A percentile compares a stretch with the other conserved stretches of the same genome.
Evolutionary conservation across 2,113 vertebrate genomes (phyloP).

Genomic region (Symphodus melops): DNA sequence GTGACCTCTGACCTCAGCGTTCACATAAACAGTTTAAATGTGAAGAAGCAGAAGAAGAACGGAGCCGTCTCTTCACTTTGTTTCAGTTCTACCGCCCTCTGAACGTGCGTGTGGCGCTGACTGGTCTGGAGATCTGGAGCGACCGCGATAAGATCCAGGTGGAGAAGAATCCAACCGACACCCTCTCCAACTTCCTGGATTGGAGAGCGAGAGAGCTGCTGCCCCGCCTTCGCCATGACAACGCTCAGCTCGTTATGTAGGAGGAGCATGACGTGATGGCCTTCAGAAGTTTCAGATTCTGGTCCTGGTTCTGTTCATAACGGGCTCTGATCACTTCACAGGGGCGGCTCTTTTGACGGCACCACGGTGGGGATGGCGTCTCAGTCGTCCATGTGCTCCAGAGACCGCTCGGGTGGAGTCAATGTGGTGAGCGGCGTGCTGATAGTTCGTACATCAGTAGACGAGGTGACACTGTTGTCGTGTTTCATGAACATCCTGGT

Average conservation of each 20-base stretch:
- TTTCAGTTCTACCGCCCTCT: conserved; percentile 90
- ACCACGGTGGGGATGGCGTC: conserved; percentile 89
- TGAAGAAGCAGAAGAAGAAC: neutral
- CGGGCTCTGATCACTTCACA: conserved; percentile 38
- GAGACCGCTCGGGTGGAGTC: conserved; percentile 88
- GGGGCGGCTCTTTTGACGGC: conserved; percentile 84
- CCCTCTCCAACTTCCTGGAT: conserved; percentile 87
- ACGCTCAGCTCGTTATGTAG: conserved; percentile 93
- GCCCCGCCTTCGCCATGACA: conserved; percentile 89
- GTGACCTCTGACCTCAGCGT: neutral
- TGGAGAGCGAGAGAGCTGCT: conserved; percentile 89
- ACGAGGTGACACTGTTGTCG: too few relatives aligned
- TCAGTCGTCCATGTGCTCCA: conserved; percentile 92
- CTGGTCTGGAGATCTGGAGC: conserved; percentile 93
- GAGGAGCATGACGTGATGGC: neutral
- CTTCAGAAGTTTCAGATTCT: neutral
- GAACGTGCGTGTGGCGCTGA: conserved; percentile 89
- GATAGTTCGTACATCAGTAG: too few relatives aligned
- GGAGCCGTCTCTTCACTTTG: neutral
- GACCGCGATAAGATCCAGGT: conserved; percentile 81
- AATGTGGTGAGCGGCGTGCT: conserved; percentile 87
- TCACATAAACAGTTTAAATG: too few relatives aligned
- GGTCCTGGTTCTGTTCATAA: accelerated
- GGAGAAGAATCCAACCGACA: conserved; percentile 78
- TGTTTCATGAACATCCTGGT: neutral